phyloP scores from a whole-genome alignment of 2,888 invertebrate species.

The Beris chalybata region DNA sequence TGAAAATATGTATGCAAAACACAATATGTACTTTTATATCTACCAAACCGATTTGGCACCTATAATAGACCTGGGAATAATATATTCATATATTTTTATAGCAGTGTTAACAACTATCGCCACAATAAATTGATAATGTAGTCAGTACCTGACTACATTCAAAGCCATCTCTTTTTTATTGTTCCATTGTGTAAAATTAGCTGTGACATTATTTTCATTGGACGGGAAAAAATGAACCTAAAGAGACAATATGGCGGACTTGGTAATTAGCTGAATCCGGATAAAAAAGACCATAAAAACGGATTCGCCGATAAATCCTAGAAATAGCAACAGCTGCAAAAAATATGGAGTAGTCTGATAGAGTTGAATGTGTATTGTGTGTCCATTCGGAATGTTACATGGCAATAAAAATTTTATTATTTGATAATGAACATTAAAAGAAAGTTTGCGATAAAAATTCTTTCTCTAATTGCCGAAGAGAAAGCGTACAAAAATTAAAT shows the following conservation, averaged over 20 bases:
- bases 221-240: conserved; percentile 14
- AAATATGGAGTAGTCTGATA: background rate
- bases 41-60: too few species aligned
- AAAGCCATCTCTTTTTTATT: conserved; percentile 8
- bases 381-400: conserved; percentile 23
- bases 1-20: too few species aligned
- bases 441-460: conserved; percentile 38
- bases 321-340: conserved; percentile 8
- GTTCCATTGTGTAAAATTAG: conserved; percentile 28
- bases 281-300: conserved; percentile 45
- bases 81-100: too few species aligned
- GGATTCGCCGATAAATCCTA: conserved; percentile 14
- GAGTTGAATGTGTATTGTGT: background rate
- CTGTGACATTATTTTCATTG: background rate
- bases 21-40: too few species aligned
- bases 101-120: too few species aligned
- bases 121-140: background rate
- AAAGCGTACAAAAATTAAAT: background rate
- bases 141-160: conserved; percentile 5
- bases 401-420: conserved; percentile 41
- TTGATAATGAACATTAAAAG: conserved; percentile 42
- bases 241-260: conserved; percentile 43
- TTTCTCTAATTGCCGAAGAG: conserved; percentile 22
- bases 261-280: conserved; percentile 52
- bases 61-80: too few species aligned